Base-by-base conservation (phyloP, 1,140 invertebrate genomes). In the Caenorhabditis briggsae region DNA sequence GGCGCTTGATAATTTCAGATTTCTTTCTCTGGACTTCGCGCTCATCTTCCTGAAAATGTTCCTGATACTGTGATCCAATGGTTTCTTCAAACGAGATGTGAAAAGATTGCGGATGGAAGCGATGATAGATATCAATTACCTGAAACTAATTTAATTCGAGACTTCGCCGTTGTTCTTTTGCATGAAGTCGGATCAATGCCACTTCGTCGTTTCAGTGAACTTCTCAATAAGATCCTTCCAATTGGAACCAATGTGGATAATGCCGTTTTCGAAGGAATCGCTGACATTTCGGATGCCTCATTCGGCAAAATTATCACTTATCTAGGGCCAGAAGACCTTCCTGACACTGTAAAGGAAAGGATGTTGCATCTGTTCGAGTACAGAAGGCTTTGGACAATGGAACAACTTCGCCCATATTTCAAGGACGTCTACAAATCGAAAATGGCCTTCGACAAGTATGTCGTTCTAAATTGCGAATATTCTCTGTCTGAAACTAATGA, bases 391-490 rank as follows among this genome's bases (percentile, higher is more conserved):
- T 78, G 70, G 70, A 18, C 70, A 18, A 78, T 78, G 70, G 70
- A 78, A 6, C 70, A 78, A 50, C 70, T 78, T 50, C 43, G 70
- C 11, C 70, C 70, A 23, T 78, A 78, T 25, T 78, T 78, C 46
- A 78, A 25, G n/a, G 70, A 78, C 14, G 7, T 78, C 11, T 78
- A 50, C 70, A 78, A 78, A 25, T 78, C 70, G 18, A 78, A 78
- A 50, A 46, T 78, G 7, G 12, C 70, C 53, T 78, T 78, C 53
- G 70, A 78, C 23, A 78, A 78, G 11, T 78, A 46, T 78, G 70
- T 78, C 14, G 70, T 78, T 50, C 46, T 25, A 50, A 78, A 78
- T n/a, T 78, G 70, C 50, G 70, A 78, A 43, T 78, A 78, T 14
- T 48, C 70, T 11, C 43, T 78, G 20, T 78, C 70, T 23, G 70